Base-by-base conservation (phyloP, 2,113 vertebrate species). In the Capra hircus region DNA sequence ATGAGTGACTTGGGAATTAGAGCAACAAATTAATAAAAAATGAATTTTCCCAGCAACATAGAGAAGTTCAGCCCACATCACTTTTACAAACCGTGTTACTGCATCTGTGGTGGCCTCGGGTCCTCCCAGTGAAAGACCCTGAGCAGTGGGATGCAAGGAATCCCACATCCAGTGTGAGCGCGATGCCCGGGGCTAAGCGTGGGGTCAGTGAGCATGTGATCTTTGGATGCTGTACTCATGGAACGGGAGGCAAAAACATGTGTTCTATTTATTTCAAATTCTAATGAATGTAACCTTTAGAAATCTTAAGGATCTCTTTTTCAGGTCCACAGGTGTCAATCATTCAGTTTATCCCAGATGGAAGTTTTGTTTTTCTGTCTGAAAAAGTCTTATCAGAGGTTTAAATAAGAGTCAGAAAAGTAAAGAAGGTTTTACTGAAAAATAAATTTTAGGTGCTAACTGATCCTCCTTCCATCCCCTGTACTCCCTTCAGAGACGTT, bases 131-230 rank as follows among this genome's bases (percentile, higher is more conserved):
- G n/a, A 40, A 28, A n/a, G 48, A 33, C 0, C 13, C 25, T 17
- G 84, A 16, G 21, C 16, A 17, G 82, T 23, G 0, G 7, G 74
- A 8, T 10, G 30, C 25, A 30, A 16, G 64, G 30, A 8, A 30
- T 17, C 12, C 12, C 7, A 3, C 19, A 1, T 4, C 30, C 48
- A 5, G 2, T 16, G 21, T 45, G 59, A 28, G 23, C 2, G 3
- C 2, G 2, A 10, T 1, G 7, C 17, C 23, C 0, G 0, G 7
- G 16, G 45, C 19, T 53, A 1, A 50, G 21, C 23, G 17, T 5
- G 1, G 2, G 3, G 1, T 2, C 4, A 23, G 48, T 13, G 2
- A 16, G 3, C 8, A 1, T 0, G 0, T 14, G 45, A 30, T 16
- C 2, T 1, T 0, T 19, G 33, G 87, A 52, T 15, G 7, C 52